Conservation (phyloP, 2,888 invertebrate genomes). For the Mimas tiliae region DNA sequence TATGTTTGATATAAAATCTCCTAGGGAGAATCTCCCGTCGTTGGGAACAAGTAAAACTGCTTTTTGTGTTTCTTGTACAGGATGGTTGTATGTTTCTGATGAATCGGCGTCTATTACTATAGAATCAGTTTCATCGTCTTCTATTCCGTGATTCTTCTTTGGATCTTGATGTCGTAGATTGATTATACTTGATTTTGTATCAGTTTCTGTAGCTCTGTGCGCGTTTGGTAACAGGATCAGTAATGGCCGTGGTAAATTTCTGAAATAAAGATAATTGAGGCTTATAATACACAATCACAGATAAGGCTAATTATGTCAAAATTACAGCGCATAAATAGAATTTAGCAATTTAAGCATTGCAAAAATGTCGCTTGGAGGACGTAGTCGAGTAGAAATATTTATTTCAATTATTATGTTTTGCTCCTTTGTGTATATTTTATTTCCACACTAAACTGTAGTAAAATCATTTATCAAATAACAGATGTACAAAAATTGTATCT, state of each 20-base stretch:
- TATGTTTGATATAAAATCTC: slow-evolving; percentile 78
- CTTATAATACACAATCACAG: background rate
- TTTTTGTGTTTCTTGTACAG: slow-evolving; percentile 38
- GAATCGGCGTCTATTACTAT: slow-evolving; percentile 59
- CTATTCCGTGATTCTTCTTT: slow-evolving; percentile 43
- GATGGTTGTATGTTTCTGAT: slow-evolving; percentile 28
- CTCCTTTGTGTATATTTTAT: too few relatives aligned
- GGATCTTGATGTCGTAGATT: slow-evolving; percentile 24
- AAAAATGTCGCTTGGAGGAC: background rate
- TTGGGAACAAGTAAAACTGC: slow-evolving; percentile 54
- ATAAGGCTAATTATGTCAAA: background rate
- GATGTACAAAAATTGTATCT: too few relatives aligned
- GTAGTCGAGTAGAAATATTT: too few relatives aligned
- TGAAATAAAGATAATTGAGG: slow-evolving; percentile 40
- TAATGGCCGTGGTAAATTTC: slow-evolving; percentile 52
- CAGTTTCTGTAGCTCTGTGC: slow-evolving; percentile 38
- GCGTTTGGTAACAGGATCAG: slow-evolving; percentile 57
- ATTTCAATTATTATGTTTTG: too few relatives aligned
- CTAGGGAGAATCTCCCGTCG: slow-evolving; percentile 60
- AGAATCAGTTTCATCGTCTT: slow-evolving; percentile 58
- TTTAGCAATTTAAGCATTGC: too few relatives aligned
- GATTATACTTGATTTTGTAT: slow-evolving; percentile 25
- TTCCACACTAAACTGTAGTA: too few relatives aligned
- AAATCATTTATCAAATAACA: too few relatives aligned
- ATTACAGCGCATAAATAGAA: too few relatives aligned